Base-by-base conservation (phyloP, 2,888 invertebrate species). In the Spodoptera exigua region DNA sequence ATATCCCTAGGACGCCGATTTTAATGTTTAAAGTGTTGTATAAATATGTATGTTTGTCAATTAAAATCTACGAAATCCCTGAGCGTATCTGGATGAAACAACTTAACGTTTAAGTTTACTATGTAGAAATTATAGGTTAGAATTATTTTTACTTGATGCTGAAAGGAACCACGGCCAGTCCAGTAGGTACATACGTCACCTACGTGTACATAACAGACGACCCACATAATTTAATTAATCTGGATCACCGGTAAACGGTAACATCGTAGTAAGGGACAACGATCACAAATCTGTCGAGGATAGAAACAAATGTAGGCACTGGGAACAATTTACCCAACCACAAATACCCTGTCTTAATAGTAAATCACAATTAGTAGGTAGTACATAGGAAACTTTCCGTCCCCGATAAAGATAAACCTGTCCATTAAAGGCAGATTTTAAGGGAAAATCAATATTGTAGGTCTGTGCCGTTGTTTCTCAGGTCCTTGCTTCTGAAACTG, bases 151-250 rank as follows among this genome's bases (percentile, higher is more conserved):
- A n/a, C n/a, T n/a, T n/a, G n/a, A n/a, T n/a, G n/a, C n/a, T n/a
- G n/a, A n/a, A n/a, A n/a, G n/a, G n/a, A n/a, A n/a, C n/a, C n/a
- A n/a, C n/a, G n/a, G n/a, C n/a, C n/a, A n/a, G n/a, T n/a, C n/a
- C n/a, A 21, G 21, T 21, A 21, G 5, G 17, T 40, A 2, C 13
- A 41, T 41, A 41, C 37, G 5, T 18, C 5, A 21, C n/a, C 11
- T 27, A 34, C 16, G 39, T 48, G 13, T 41, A 40, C 32, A 13
- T 27, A 46, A 21, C 12, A 36, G n/a, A 32, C 54, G 48, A 59
- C 62, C 61, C 65, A 71, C 62, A 68, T 57, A 64, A 69, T 75
- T 77, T 76, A 62, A 78, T 80, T 79, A 77, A 69, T 70, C 59
- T 67, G 62, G 64, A 70, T 75, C 47, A 57, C 46, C 14, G 41